These are phyloP conservation scores for Amia ocellicauda DNA, from an alignment of 2,113 vertebrate genomes.

Conservation along the genomic window DNA sequence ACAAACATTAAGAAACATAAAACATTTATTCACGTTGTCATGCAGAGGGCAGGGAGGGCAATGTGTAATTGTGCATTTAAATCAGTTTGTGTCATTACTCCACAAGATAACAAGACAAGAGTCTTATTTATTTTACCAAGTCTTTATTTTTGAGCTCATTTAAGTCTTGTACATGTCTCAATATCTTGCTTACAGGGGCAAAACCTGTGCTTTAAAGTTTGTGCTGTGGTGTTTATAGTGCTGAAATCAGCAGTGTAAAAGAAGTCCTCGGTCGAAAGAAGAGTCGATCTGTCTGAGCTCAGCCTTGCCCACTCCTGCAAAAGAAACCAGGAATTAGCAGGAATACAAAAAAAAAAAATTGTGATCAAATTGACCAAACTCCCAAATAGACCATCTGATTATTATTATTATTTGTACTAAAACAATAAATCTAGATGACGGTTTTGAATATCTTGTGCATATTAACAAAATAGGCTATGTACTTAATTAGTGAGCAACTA, in stretches of 20 bases:
- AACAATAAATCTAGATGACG: too few relatives aligned
- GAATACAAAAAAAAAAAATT: too few relatives aligned
- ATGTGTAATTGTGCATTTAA: neutral
- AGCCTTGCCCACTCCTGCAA: constrained; percentile 7
- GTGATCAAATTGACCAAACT: too few relatives aligned
- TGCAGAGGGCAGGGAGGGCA: too few relatives aligned
- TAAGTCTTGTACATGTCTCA: neutral
- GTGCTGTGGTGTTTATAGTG: constrained; percentile 1
- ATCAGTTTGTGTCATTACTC: neutral
- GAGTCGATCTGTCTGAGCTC: neutral
- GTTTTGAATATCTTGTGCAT: too few relatives aligned
- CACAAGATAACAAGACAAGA: neutral
- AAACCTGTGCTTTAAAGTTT: neutral
- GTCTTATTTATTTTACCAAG: neutral
- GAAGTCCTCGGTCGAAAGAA: neutral
- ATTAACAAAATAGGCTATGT: too few relatives aligned
- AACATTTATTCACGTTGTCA: too few relatives aligned
- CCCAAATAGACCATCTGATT: too few relatives aligned
- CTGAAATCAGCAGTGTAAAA: constrained; percentile 8
- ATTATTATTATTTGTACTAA: too few relatives aligned
- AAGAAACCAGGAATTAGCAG: too few relatives aligned
- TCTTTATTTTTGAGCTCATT: neutral
- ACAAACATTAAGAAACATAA: too few relatives aligned
- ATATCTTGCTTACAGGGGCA: neutral
- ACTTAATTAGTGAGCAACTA: too few relatives aligned